phyloP scores from a whole-genome alignment of 2,113 vertebrate species.

The Trichechus manatus region DNA sequence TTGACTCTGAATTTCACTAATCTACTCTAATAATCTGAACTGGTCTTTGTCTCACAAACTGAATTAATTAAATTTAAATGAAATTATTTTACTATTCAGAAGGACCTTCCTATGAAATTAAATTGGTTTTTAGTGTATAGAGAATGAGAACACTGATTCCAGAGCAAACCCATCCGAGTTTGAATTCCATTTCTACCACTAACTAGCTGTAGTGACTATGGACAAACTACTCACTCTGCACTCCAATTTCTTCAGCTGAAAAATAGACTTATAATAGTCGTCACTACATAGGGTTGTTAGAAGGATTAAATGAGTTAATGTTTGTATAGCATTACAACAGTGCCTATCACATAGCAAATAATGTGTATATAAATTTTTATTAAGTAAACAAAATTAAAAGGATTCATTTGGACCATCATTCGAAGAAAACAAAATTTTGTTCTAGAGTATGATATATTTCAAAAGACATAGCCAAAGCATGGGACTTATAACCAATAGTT shows the following conservation, averaged over 20 bases:
- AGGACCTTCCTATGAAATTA: background rate
- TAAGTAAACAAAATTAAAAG: conserved; percentile 19
- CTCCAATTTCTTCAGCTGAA: background rate
- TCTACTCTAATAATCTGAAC: background rate
- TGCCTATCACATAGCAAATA: background rate
- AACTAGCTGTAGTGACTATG: background rate
- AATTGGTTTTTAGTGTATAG: background rate
- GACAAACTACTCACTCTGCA: background rate
- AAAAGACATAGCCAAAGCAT: background rate
- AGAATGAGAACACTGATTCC: background rate
- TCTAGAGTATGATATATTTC: background rate
- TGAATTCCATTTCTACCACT: background rate
- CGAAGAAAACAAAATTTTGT: conserved; percentile 48
- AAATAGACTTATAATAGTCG: background rate
- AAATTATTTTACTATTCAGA: background rate
- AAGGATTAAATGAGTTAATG: background rate
- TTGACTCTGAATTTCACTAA: background rate
- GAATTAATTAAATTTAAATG: background rate
- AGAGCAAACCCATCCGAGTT: background rate
- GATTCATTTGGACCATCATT: background rate
- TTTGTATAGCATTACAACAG: background rate
- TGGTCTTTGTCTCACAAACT: background rate
- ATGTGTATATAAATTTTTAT: background rate
- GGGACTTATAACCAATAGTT: conserved; percentile 9
- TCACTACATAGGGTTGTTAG: background rate